phyloP scores from a whole-genome alignment of 2,113 vertebrate species.

The Actinemys pallida region DNA sequence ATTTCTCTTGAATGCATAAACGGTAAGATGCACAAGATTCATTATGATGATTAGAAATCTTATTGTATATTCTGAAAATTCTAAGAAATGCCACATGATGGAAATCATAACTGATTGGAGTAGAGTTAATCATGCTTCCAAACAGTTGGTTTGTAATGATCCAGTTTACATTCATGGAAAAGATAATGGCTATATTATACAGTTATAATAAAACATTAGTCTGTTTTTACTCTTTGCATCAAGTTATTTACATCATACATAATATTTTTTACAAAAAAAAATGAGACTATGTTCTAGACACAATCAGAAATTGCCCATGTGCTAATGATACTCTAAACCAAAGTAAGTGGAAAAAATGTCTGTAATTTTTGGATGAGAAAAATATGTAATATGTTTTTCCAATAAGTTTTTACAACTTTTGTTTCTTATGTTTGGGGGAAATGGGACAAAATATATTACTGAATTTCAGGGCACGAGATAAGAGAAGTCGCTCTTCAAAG shows the following conservation, averaged over 20 bases:
- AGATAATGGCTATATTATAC: not conserved
- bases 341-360: not conserved
- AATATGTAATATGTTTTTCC: not conserved
- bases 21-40: accelerated
- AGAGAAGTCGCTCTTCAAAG: constrained; percentile 1
- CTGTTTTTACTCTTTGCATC: not conserved
- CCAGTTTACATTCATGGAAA: not conserved
- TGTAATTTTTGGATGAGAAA: not conserved
- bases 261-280: not conserved
- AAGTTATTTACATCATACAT: not conserved
- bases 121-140: not conserved
- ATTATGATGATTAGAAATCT: not conserved
- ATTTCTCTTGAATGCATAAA: not conserved
- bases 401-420: constrained; percentile 7
- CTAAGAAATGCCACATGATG: not conserved
- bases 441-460: not conserved
- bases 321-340: not conserved
- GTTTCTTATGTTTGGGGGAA: not conserved
- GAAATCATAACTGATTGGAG: not conserved
- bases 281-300: not conserved
- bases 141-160: not conserved
- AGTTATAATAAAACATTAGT: not conserved
- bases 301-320: not conserved
- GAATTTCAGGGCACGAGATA: not conserved
- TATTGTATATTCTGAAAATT: not conserved